Evolutionary conservation across 1,140 invertebrate genomes (phyloP).

Genomic region (Phymorhynchus buccinoides): DNA sequence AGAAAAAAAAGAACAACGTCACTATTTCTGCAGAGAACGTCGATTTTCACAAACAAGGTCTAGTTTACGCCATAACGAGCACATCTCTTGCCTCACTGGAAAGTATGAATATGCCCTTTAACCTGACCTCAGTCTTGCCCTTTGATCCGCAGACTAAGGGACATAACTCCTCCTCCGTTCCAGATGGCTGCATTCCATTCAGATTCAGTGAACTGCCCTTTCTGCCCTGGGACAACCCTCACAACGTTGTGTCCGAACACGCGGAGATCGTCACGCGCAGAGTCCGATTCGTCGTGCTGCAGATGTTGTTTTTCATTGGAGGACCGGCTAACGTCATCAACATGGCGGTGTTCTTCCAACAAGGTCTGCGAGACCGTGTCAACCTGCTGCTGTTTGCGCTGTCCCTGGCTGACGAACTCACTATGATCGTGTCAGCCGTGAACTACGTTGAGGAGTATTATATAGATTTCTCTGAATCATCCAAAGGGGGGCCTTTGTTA

Average conservation of each 20-base stretch:
- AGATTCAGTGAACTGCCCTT: background rate
- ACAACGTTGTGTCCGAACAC: background rate
- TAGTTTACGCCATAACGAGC: no score
- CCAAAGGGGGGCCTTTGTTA: background rate
- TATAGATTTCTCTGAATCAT: background rate
- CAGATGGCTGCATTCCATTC: background rate
- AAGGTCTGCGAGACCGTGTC: background rate
- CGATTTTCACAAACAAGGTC: no score
- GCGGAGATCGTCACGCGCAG: background rate
- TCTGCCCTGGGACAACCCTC: background rate
- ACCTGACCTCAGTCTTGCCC: no score
- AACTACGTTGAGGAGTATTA: background rate
- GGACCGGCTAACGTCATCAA: background rate
- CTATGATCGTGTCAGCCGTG: background rate
- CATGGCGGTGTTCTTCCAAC: background rate
- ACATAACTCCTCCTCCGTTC: no score
- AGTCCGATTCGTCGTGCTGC: background rate
- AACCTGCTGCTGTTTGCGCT: background rate
- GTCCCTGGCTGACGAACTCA: background rate
- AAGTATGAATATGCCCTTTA: no score
- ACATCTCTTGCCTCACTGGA: no score
- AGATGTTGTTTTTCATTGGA: background rate
- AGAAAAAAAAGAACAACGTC: no score
- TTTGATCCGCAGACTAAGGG: no score
- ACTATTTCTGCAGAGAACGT: no score